Evolutionary conservation across 2,113 vertebrate species (phyloP), one percentile per base, ranked within the genome.

Genomic region (Ivindomyrus marchei): DNA sequence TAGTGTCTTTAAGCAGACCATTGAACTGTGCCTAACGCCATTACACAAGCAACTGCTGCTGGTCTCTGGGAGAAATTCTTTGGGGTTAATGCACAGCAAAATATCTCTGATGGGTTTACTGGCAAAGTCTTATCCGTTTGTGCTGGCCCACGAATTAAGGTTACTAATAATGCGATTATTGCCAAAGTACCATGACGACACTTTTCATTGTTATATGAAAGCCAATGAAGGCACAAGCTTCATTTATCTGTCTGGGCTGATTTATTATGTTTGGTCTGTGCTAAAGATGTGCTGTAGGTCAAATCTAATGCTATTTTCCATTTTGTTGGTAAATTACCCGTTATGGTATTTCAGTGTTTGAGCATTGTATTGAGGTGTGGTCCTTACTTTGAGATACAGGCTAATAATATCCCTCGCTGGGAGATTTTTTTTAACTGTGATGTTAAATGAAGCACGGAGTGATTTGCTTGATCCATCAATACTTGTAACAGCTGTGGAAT

Each of bases 1-100:
- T 92, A 92, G 94, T 93, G 91, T 94, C 94, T 95, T 95, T 93
- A 95, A 94, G 94, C 95, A 95, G 94, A 93, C 94, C 95, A 95
- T 92, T 95, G 95, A 95, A 93, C 95, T 95, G 95, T 95, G 94
- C 95, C 95, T 95, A 94, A 95, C 94, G 91, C 92, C 92, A 94
- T 95, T 93, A 94, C 93, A 93, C 94, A 92, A 93, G 93, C 52
- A 58, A 62, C 80, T 83, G 89, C 77, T 62, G 50, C 89, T 62
- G 80, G 80, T 56, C 39, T 46, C 74, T 15, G 52, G 58, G 52
- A 89, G 36, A 58, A 89, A 85, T 31, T 85, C 52, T 89, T 58
- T 85, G 52, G 24, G 89, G 77, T 80, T 56, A 89, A 89, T 85
- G 52, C 77, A 53, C 10, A 46, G 31, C 39, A 56, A 52, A 85